Percentiles rank a stretch among this genome's conserved stretches.
Evolutionary conservation across 1,140 invertebrate genomes (phyloP).

Genomic region (Branchinecta lynchi): DNA sequence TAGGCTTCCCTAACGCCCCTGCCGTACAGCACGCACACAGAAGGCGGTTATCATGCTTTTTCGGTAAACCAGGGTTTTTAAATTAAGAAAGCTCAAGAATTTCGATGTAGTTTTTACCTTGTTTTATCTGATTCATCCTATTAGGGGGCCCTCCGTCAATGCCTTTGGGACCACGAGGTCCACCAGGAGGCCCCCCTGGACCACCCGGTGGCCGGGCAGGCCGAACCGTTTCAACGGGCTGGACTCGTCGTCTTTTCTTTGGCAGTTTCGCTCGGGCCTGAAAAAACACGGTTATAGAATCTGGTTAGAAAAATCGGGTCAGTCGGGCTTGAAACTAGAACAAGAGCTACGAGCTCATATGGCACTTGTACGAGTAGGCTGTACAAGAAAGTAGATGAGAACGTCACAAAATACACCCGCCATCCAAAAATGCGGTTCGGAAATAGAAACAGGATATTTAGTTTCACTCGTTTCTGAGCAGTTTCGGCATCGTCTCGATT

Average conservation of each 20-base stretch:
- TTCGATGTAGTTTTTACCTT: not conserved
- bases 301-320: too few relatives aligned
- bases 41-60: not conserved
- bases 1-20: not conserved
- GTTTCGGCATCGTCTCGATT: too few relatives aligned
- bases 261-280: slow-evolving; percentile 75
- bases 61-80: not conserved
- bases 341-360: too few relatives aligned
- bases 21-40: not conserved
- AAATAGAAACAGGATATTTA: too few relatives aligned
- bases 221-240: slow-evolving; percentile 61
- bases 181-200: slow-evolving; percentile 36
- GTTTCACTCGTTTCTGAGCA: too few relatives aligned
- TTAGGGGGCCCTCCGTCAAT: not conserved
- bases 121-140: not conserved
- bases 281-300: not conserved
- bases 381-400: too few relatives aligned
- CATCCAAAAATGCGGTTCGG: too few relatives aligned
- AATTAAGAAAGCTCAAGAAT: not conserved
- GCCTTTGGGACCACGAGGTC: slow-evolving; percentile 29
- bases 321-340: too few relatives aligned
- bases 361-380: too few relatives aligned
- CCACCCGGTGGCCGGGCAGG: slow-evolving; percentile 39
- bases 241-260: slow-evolving; percentile 60
- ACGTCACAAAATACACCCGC: too few relatives aligned